phyloP scores from a whole-genome alignment of 2,888 invertebrate species.

The Dromius quadrimaculatus region DNA sequence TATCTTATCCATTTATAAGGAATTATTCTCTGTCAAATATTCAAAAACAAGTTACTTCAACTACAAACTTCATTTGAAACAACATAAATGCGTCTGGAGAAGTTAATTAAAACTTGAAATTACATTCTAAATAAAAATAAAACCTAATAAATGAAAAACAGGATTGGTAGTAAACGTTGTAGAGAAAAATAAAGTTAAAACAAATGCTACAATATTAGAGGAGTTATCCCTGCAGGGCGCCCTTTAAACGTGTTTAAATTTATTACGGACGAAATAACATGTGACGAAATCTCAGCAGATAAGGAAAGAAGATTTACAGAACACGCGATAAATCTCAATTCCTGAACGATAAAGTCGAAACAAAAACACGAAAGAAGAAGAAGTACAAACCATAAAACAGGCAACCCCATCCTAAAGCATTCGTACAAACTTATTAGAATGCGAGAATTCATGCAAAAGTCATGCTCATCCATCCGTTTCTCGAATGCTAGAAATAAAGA shows the following conservation, averaged over 20 bases:
- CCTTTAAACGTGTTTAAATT: conserved; percentile 49
- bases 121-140: conserved; percentile 18
- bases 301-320: conserved; percentile 48
- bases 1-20: too few relatives aligned
- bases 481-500: not conserved
- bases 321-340: conserved; percentile 46
- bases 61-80: conserved; percentile 13
- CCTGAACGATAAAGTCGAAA: conserved; percentile 40
- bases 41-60: conserved; percentile 5
- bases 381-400: conserved; percentile 28
- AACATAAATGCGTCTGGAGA: conserved; percentile 13
- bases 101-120: conserved; percentile 38
- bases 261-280: conserved; percentile 47
- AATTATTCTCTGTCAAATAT: too few relatives aligned
- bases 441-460: too few relatives aligned
- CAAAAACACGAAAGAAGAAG: conserved; percentile 39
- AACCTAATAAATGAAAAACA: not conserved
- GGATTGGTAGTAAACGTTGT: not conserved
- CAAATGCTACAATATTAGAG: conserved; percentile 3
- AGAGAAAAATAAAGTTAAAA: conserved; percentile 35
- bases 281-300: conserved; percentile 49
- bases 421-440: conserved; percentile 17
- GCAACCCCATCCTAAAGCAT: not conserved
- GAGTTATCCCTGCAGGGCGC: conserved; percentile 1
- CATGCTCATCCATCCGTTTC: not conserved